These are phyloP conservation scores for Tachyglossus aculeatus DNA, from an alignment of 2,797 vertebrate genomes.

Conservation along the genomic window DNA sequence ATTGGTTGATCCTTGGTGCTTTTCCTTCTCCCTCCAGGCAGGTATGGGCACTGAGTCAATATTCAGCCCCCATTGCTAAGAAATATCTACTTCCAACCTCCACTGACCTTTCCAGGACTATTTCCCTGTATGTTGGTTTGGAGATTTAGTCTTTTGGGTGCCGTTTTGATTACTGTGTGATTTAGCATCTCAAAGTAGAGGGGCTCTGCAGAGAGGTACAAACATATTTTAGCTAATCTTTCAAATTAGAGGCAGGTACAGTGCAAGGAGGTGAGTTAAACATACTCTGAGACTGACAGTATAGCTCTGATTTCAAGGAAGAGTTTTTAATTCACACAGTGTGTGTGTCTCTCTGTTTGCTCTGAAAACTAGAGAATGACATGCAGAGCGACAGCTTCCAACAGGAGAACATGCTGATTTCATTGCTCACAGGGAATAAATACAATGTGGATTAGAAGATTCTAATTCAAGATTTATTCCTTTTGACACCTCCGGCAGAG, in stretches of 20 bases:
- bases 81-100: slow-evolving; percentile 46
- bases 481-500: slow-evolving; percentile 12
- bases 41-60: slow-evolving; percentile 30
- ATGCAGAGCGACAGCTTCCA: background rate
- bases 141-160: background rate
- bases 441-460: background rate
- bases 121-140: background rate
- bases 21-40: slow-evolving; percentile 36
- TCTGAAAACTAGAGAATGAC: background rate
- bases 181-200: background rate
- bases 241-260: background rate
- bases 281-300: accelerated
- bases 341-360: background rate
- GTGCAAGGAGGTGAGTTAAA: accelerated
- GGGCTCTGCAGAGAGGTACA: background rate
- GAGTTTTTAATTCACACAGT: background rate
- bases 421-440: slow-evolving; percentile 1
- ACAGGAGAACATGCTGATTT: background rate
- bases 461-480: background rate
- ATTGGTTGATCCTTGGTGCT: background rate
- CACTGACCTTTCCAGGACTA: too few species aligned
- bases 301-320: accelerated
- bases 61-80: background rate
- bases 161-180: background rate
- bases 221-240: background rate